Evolutionary conservation across 1,140 invertebrate species (phyloP).

Genomic region (Paraescarpia echinospica): DNA sequence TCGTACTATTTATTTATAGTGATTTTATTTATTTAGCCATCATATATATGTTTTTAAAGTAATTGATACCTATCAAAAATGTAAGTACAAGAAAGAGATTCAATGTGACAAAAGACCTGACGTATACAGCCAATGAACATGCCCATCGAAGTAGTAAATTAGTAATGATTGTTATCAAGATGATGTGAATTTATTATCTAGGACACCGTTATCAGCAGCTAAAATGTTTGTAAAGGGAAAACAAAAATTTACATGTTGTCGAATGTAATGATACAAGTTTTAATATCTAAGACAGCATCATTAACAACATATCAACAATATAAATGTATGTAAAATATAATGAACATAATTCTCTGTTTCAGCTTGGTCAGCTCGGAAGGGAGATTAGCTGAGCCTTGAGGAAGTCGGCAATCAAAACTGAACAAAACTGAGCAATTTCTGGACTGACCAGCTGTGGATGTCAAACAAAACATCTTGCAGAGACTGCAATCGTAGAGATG

Average conservation of each 20-base stretch:
- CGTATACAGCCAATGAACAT: no score
- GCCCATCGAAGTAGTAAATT: no score
- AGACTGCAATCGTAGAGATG: not conserved
- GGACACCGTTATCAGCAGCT: not conserved
- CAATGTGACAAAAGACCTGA: no score
- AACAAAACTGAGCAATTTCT: not conserved
- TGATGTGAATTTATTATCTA: not conserved
- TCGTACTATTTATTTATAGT: not conserved
- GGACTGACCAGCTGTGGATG: constrained; percentile 8
- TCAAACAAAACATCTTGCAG: not conserved
- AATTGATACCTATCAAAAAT: no score
- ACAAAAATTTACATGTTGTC: no score
- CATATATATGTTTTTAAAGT: not conserved
- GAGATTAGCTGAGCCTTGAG: constrained; percentile 34
- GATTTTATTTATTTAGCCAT: not conserved
- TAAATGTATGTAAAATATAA: not conserved
- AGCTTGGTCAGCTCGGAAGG: constrained; percentile 36
- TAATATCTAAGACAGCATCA: no score
- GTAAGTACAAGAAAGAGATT: no score
- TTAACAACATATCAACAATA: no score
- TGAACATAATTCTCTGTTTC: not conserved
- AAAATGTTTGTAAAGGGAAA: no score
- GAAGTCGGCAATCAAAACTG: constrained; percentile 16
- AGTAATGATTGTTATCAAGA: not conserved
- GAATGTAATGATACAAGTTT: no score